Evolutionary conservation across 2,888 invertebrate genomes (phyloP), one percentile per base, ranked within the genome.

Genomic region (Epirrhoe alternata): DNA sequence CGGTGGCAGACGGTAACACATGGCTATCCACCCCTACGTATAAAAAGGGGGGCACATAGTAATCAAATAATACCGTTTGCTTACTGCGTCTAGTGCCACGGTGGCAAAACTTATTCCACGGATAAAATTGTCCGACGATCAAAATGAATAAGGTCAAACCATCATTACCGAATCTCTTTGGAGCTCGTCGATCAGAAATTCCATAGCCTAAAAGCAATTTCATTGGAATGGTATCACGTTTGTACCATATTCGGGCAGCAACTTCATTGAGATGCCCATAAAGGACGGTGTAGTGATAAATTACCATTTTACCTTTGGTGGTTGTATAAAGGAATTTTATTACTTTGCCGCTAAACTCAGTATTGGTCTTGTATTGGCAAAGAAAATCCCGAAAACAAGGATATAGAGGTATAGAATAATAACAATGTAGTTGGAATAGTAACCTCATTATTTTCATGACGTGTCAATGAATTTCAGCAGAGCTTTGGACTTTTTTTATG

Each of bases 231-330:
- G 24, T 38, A 59, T 51, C 49, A 50, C n/a, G 45, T 31, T 16
- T 16, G 42, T 54, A 38, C 61, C 57, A 61, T 55, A 12, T 61
- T 49, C 49, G 61, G 30, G 16, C 52, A 45, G 54, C 54, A 49
- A 49, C 61, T 61, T 38, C 49, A 61, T 61, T 61, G 54, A 49
- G 35, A 61, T 61, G 61, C 54, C 61, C 61, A 38, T 61, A 55
- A 30, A 5, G 16, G 54, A 31, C 61, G 7, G 52, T 42, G 24
- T 24, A 24, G 14, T 55, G 61, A 61, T 61, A 6, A 49, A 61
- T 61, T 55, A 49, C 54, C 31, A 47, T 30, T 17, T 51, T 33
- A 16, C 7, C 14, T 6, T 24, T 35, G 24, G 35, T 50, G 24
- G 24, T 50, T 38, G 14, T 57, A 49, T 49, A 47, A 31, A 31